A percentile compares a stretch with the other conserved stretches of the same genome.
phyloP scores from a whole-genome alignment of 2,888 invertebrate genomes.

The Brenthis ino region DNA sequence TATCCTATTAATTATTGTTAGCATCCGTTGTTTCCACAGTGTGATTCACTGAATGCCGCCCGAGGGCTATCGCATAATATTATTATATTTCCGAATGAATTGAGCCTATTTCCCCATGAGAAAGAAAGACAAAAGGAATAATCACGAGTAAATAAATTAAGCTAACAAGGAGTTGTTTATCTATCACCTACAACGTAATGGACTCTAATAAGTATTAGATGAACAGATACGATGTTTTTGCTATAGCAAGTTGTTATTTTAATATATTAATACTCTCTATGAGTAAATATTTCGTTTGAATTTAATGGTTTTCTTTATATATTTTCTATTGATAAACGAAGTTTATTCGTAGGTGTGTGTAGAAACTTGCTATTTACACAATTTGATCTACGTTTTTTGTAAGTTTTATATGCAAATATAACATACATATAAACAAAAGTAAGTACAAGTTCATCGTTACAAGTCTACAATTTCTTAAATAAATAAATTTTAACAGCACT shows the following conservation, averaged over 20 bases:
- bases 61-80: slow-evolving; percentile 11
- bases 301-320: no score
- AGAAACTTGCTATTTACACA: no score
- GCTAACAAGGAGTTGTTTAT: slow-evolving; percentile 17
- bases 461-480: no score
- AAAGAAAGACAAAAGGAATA: slow-evolving; percentile 12
- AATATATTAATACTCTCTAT: neutral
- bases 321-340: no score
- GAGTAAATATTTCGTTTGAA: no score
- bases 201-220: neutral
- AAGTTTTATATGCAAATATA: no score
- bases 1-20: slow-evolving; percentile 11
- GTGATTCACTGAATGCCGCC: slow-evolving; percentile 3
- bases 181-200: slow-evolving; percentile 12
- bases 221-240: neutral
- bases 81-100: slow-evolving; percentile 15
- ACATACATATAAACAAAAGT: no score
- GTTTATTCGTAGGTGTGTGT: no score
- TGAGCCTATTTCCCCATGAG: slow-evolving; percentile 4
- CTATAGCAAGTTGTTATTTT: neutral
- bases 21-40: slow-evolving; percentile 6
- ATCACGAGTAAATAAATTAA: slow-evolving; percentile 14
- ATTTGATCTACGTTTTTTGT: no score
- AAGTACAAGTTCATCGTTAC: no score
- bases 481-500: no score